Evolutionary conservation across 2,888 invertebrate species (phyloP).

Genomic region (Melanchra persicariae): DNA sequence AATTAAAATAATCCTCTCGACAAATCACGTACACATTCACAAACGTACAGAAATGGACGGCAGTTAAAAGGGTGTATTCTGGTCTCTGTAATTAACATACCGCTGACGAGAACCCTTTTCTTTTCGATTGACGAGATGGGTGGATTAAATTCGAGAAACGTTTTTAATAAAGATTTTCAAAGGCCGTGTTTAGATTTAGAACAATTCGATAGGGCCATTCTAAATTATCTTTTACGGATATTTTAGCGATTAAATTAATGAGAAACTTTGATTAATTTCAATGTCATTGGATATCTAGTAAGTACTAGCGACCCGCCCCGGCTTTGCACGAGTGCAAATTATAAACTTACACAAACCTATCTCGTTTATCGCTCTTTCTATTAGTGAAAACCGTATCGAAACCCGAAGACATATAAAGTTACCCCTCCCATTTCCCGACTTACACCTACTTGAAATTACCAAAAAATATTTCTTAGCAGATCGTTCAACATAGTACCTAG

Average conservation of each 20-base stretch:
- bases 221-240: conserved; percentile 50
- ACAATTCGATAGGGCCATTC: conserved; percentile 49
- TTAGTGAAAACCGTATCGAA: too few relatives aligned
- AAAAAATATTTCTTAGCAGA: too few relatives aligned
- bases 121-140: conserved; percentile 77
- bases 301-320: not conserved
- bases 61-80: conserved; percentile 80
- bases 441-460: too few relatives aligned
- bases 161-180: conserved; percentile 69
- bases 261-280: conserved; percentile 34
- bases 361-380: too few relatives aligned
- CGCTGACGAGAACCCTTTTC: conserved; percentile 77
- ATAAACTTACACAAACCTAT: too few relatives aligned
- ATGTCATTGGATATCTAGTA: not conserved
- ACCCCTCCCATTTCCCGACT: too few relatives aligned
- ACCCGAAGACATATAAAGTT: too few relatives aligned
- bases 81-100: conserved; percentile 81
- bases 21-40: conserved; percentile 69
- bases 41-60: conserved; percentile 71
- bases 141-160: conserved; percentile 70
- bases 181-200: conserved; percentile 55
- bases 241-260: conserved; percentile 46
- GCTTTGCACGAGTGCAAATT: too few relatives aligned
- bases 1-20: conserved; percentile 68
- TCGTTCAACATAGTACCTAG: too few relatives aligned